These are phyloP conservation scores for Tachysurus vachellii DNA, from an alignment of 2,113 vertebrate species.

Conservation along the genomic window DNA sequence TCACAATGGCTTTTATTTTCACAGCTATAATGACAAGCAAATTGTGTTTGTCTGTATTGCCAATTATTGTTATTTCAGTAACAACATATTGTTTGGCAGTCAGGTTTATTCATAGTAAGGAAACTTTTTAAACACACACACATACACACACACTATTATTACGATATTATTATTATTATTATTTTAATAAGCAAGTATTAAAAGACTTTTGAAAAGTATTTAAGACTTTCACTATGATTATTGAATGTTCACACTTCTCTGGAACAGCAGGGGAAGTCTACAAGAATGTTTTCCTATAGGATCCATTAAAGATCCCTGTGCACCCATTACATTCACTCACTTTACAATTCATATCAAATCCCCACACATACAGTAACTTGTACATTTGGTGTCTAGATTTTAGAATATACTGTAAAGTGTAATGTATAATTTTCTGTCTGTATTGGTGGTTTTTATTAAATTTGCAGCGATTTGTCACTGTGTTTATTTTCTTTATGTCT, in stretches of 20 bases:
- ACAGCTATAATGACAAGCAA: too few relatives aligned
- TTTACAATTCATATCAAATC: background rate
- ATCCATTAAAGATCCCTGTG: background rate
- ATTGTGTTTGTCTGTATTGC: too few relatives aligned
- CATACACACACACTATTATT: too few relatives aligned
- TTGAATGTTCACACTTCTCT: background rate
- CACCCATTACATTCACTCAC: background rate
- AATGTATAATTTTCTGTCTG: background rate
- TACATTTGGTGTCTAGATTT: background rate
- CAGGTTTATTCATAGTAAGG: too few relatives aligned
- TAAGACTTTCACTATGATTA: background rate
- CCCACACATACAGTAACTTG: background rate
- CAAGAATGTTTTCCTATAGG: background rate
- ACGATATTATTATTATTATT: too few relatives aligned
- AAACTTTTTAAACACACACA: too few relatives aligned
- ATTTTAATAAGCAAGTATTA: too few relatives aligned
- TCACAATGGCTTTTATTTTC: too few relatives aligned
- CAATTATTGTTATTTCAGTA: too few relatives aligned
- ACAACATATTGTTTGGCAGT: too few relatives aligned
- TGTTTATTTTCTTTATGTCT: background rate
- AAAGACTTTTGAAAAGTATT: too few relatives aligned
- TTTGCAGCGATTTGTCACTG: background rate
- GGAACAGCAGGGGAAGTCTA: background rate
- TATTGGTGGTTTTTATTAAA: background rate
- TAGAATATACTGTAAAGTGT: background rate